A percentile compares a stretch with the other conserved stretches of the same genome.
phyloP scores from a whole-genome alignment of 2,113 vertebrate species.

The Pelvicachromis taeniatus region DNA sequence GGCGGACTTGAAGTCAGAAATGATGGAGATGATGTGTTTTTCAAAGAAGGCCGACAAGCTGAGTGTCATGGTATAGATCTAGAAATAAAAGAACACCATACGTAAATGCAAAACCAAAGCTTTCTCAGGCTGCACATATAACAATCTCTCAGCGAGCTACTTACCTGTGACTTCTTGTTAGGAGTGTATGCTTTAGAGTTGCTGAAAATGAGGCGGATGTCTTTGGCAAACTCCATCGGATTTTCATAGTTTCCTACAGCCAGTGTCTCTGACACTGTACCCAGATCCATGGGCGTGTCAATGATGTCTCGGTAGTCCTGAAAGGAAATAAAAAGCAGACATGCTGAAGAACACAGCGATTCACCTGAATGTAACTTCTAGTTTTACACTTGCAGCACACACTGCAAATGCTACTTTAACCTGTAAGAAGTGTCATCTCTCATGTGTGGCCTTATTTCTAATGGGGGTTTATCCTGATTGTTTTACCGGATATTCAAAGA shows the following conservation, averaged over 20 bases:
- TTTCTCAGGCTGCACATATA: not conserved
- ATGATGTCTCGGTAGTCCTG: constrained; percentile 92
- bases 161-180: constrained; percentile 96
- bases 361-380: not conserved
- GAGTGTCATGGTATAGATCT: constrained; percentile 98
- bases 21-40: constrained; percentile 86
- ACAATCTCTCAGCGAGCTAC: not conserved
- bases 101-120: not conserved
- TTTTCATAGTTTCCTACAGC: constrained; percentile 86
- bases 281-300: constrained; percentile 94
- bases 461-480: not conserved
- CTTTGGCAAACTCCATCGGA: constrained; percentile 94
- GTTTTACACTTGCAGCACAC: not conserved
- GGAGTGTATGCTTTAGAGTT: constrained; percentile 98
- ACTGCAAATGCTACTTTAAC: not conserved
- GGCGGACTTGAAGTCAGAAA: constrained; percentile 91
- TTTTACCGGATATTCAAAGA: constrained; percentile 84
- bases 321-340: not conserved
- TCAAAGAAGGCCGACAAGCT: constrained; percentile 95
- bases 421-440: not conserved
- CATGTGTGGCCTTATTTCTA: not conserved
- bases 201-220: constrained; percentile 93
- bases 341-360: not conserved
- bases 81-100: not conserved
- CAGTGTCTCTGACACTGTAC: constrained; percentile 90